These are phyloP conservation scores for Charanyca ferruginea DNA, from an alignment of 2,888 invertebrate genomes.

Conservation along the genomic window DNA sequence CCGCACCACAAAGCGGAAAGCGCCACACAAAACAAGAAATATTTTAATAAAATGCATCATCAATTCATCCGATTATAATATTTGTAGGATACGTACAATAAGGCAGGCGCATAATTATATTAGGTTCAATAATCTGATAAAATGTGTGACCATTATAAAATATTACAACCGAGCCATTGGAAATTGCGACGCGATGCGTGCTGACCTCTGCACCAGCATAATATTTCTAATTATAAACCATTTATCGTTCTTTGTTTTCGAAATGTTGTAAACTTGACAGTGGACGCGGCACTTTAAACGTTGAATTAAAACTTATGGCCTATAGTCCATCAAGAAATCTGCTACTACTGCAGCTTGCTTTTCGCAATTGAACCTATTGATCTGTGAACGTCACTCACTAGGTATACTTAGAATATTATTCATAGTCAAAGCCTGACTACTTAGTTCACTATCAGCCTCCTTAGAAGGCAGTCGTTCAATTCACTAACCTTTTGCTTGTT, in stretches of 20 bases:
- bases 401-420: neutral
- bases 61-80: slow-evolving; percentile 25
- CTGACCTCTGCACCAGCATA: slow-evolving; percentile 80
- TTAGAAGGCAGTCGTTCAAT: slow-evolving; percentile 42
- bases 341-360: neutral
- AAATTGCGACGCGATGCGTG: slow-evolving; percentile 74
- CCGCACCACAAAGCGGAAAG: too few relatives aligned
- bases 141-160: slow-evolving; percentile 69
- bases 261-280: slow-evolving; percentile 67
- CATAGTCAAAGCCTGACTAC: slow-evolving; percentile 15
- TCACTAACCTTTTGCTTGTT: slow-evolving; percentile 1
- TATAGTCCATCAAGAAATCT: neutral
- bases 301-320: slow-evolving; percentile 15
- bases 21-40: neutral
- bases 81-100: slow-evolving; percentile 7
- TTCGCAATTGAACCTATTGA: slow-evolving; percentile 9
- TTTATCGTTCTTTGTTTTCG: slow-evolving; percentile 65
- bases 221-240: slow-evolving; percentile 83
- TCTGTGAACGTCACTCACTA: slow-evolving; percentile 7
- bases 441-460: slow-evolving; percentile 25
- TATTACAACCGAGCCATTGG: slow-evolving; percentile 78
- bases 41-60: slow-evolving; percentile 17
- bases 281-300: slow-evolving; percentile 38
- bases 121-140: slow-evolving; percentile 83
- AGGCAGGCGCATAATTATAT: slow-evolving; percentile 59